These are phyloP conservation scores for Dendrolimus kikuchii DNA, from an alignment of 1,140 invertebrate genomes.

Conservation along the genomic window DNA sequence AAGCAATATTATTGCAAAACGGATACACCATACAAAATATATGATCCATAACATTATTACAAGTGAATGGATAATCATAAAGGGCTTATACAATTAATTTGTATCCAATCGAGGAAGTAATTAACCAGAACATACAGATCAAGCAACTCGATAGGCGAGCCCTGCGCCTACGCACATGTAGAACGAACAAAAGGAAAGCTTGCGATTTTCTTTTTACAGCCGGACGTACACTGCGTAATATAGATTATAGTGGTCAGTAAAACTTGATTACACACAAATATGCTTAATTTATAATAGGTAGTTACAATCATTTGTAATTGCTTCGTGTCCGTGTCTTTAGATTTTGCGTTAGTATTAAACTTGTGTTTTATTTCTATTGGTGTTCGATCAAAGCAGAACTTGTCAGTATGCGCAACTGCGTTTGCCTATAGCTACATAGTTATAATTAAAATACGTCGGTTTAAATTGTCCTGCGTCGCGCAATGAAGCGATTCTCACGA, in stretches of 20 bases:
- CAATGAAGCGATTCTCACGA: constrained; percentile 22
- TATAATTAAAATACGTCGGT: constrained; percentile 19
- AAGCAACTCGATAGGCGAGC: constrained; percentile 31
- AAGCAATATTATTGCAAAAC: too few relatives aligned
- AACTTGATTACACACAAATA: constrained; percentile 6
- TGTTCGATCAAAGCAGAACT: constrained; percentile 19
- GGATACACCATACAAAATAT: too few relatives aligned
- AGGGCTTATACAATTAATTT: too few relatives aligned
- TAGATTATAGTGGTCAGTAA: constrained; percentile 9
- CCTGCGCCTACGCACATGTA: constrained; percentile 20
- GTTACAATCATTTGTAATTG: constrained; percentile 14
- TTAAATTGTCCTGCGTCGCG: constrained; percentile 18
- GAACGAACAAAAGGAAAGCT: constrained; percentile 29
- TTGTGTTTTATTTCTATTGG: constrained; percentile 13
- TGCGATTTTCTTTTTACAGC: constrained; percentile 35
- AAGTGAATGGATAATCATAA: too few relatives aligned
- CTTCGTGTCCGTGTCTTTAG: constrained; percentile 17
- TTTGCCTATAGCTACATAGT: constrained; percentile 10
- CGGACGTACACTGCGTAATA: constrained; percentile 16
- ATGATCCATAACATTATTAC: too few relatives aligned
- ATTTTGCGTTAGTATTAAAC: constrained; percentile 11
- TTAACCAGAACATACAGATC: constrained; percentile 43
- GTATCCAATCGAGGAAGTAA: neutral
- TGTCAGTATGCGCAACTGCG: constrained; percentile 14
- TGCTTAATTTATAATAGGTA: constrained; percentile 6